Conservation (phyloP, 2,113 vertebrate species). For the Cottus gobio region DNA sequence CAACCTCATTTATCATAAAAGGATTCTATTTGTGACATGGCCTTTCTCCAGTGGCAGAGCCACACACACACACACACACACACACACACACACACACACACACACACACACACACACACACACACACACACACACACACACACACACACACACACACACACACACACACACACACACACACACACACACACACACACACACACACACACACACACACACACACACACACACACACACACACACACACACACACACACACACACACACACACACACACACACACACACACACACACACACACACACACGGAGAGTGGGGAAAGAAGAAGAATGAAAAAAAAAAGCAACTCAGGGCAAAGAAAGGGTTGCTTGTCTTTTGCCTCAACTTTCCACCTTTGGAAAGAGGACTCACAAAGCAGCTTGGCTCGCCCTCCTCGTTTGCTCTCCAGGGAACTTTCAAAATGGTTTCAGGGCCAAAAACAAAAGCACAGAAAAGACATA, state of each 20-base stretch:
- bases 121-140: slow-evolving; percentile 14
- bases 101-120: no score
- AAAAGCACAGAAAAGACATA: slow-evolving; percentile 74
- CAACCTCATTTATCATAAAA: slow-evolving; percentile 86
- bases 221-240: no score
- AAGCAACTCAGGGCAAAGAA: slow-evolving; percentile 68
- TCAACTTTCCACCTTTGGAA: slow-evolving; percentile 84
- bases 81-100: slow-evolving; percentile 51
- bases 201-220: no score
- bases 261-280: no score
- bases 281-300: no score
- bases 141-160: no score
- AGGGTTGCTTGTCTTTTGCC: slow-evolving; percentile 77
- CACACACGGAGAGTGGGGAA: slow-evolving; percentile 33
- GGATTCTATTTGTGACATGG: slow-evolving; percentile 79
- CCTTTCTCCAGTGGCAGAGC: slow-evolving; percentile 72
- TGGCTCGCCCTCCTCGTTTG: slow-evolving; percentile 59
- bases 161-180: no score
- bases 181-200: no score
- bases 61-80: slow-evolving; percentile 59
- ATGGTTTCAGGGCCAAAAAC: slow-evolving; percentile 69
- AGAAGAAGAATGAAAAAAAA: slow-evolving; percentile 47
- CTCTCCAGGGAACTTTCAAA: slow-evolving; percentile 72
- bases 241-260: no score
- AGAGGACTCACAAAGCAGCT: slow-evolving; percentile 64